Percentiles rank a stretch among this genome's conserved stretches.
Conservation (phyloP, 2,888 invertebrate genomes). For the Tromatobia lineatoria region DNA sequence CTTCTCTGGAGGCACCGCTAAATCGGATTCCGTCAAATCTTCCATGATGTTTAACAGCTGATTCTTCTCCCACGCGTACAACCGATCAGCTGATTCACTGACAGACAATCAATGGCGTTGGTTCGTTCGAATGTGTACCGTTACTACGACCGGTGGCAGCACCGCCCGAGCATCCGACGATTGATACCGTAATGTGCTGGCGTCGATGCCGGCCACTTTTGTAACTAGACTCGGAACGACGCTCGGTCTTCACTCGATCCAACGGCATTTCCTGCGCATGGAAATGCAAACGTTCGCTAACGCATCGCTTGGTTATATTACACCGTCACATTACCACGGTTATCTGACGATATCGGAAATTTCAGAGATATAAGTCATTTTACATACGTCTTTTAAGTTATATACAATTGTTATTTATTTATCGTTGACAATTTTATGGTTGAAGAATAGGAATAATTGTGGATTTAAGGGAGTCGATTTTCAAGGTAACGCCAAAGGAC, state of each 20-base stretch:
- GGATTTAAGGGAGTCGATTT: too few species aligned
- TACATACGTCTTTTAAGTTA: neutral
- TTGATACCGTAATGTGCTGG: constrained; percentile 21
- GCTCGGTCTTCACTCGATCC: neutral
- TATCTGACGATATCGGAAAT: neutral
- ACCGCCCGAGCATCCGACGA: constrained; percentile 49
- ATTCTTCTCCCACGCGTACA: constrained; percentile 72
- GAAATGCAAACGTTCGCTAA: constrained; percentile 3
- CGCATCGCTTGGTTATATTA: constrained; percentile 1
- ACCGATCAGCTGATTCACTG: constrained; percentile 83
- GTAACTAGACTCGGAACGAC: constrained; percentile 30
- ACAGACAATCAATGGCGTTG: constrained; percentile 69
- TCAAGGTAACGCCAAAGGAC: too few species aligned
- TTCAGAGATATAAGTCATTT: neutral
- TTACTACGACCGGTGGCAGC: constrained; percentile 63
- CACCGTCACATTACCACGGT: neutral
- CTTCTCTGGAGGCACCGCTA: constrained; percentile 89
- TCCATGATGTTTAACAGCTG: constrained; percentile 82
- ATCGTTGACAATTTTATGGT: neutral
- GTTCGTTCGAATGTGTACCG: constrained; percentile 33
- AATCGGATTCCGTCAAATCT: constrained; percentile 88
- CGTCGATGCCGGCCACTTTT: constrained; percentile 7
- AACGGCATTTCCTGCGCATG: constrained; percentile 12
- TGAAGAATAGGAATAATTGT: neutral
- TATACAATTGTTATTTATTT: neutral